Conservation (phyloP, 2,113 vertebrate species). For the Megatriorchis doriae region DNA sequence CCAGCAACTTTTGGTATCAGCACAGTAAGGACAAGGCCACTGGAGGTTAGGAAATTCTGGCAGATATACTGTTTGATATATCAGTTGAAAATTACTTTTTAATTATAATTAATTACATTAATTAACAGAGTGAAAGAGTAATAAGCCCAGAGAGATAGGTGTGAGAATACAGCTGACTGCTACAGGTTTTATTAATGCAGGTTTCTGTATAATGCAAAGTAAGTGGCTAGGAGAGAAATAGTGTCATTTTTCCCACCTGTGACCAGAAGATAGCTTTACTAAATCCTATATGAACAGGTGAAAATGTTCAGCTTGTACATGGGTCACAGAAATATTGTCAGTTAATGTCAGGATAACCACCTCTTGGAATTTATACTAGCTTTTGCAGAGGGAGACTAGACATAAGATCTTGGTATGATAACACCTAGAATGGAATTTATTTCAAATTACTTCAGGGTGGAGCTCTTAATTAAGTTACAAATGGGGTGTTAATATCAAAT, state of each 20-base stretch:
- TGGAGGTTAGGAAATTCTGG: background rate
- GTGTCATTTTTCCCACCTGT: background rate
- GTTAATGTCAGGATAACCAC: background rate
- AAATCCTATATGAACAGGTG: background rate
- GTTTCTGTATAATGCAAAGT: background rate
- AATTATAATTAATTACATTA: background rate
- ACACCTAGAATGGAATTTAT: background rate
- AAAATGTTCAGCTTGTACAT: background rate
- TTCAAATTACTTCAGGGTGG: background rate
- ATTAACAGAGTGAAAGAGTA: background rate
- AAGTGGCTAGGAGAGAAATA: background rate
- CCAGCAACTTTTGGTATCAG: background rate
- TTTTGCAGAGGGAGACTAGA: background rate
- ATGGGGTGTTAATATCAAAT: background rate
- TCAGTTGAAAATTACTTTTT: background rate
- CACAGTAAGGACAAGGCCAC: background rate
- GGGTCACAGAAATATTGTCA: background rate
- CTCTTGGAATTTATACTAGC: background rate
- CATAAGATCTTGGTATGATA: background rate
- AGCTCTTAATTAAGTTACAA: background rate
- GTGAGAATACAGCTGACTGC: background rate
- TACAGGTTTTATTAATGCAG: background rate
- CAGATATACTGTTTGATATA: background rate
- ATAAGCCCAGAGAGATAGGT: background rate
- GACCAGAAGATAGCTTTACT: background rate